Evolutionary conservation across 2,888 invertebrate species (phyloP), one percentile per base, ranked within the genome.

Genomic region (Megalurothrips usitatus): DNA sequence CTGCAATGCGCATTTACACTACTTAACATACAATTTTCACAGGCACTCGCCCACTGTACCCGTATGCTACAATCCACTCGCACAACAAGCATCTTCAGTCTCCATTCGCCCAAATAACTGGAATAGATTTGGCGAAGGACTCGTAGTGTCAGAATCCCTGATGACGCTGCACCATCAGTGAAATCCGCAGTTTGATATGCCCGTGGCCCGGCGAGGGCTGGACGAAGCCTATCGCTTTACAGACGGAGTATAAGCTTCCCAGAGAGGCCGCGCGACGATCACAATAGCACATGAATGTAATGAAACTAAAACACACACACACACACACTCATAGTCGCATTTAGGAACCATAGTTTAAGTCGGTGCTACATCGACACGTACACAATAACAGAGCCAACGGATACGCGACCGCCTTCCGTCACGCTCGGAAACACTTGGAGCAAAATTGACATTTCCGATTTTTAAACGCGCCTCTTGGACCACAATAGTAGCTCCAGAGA

Each of bases 101-200:
- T 58, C 58, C 58, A 17, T 58, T 58, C 58, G 17, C 14, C 58
- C n/a, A 58, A 58, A 58, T 58, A 17, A 58, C 58, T 58, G 58
- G 58, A 58, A 58, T 58, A 58, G 58, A 58, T 58, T 58, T 58
- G 58, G 58, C n/a, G 58, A 58, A 58, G 58, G 58, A 43, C 34
- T 43, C 6, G 34, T 43, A 6, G 34, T 43, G 34, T 58, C 6
- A 58, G 58, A 58, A 12, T 6, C 14, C 17, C 8, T 52, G 17
- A n/a, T 17, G 6, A 19, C 6, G 34, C 34, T 43, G 34, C 2
- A 43, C 34, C 34, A 43, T 43, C 6, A 43, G 34, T 43, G 6
- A 4, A 43, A 58, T 19, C 58, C 17, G 14, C 58, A 19, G n/a
- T n/a, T n/a, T n/a, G n/a, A n/a, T n/a, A n/a, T n/a, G n/a, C n/a